phyloP scores from a whole-genome alignment of 2,113 vertebrate species.

The Cygnus buccinator region DNA sequence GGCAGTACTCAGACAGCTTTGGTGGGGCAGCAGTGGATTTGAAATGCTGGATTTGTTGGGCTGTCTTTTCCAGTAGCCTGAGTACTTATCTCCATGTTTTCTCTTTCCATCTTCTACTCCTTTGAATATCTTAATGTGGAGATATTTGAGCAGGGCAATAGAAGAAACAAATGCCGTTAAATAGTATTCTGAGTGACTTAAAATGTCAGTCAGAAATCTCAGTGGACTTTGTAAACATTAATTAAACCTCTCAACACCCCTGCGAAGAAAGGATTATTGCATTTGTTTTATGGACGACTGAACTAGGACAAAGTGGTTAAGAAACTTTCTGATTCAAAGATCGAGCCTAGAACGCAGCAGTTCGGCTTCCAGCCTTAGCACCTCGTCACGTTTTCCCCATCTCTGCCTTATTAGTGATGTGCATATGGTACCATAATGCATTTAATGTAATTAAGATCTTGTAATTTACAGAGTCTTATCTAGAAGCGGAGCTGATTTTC shows the following conservation, averaged over 20 bases:
- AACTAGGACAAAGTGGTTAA: slow-evolving; percentile 46
- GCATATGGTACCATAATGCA: slow-evolving; percentile 24
- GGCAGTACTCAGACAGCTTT: slow-evolving; percentile 27
- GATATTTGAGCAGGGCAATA: background rate
- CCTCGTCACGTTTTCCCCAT: slow-evolving; percentile 20
- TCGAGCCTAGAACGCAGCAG: background rate
- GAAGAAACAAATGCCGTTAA: slow-evolving; percentile 20
- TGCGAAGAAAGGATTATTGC: slow-evolving; percentile 54
- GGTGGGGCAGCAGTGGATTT: background rate
- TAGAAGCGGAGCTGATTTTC: slow-evolving; percentile 17
- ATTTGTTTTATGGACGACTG: slow-evolving; percentile 49
- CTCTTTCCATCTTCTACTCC: background rate
- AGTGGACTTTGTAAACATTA: slow-evolving; percentile 46
- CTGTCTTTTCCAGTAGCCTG: background rate
- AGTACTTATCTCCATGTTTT: background rate
- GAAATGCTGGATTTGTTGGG: background rate
- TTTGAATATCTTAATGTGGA: background rate
- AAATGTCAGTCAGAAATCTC: slow-evolving; percentile 58
- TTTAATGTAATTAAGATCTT: slow-evolving; percentile 59
- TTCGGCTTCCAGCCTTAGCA: background rate
- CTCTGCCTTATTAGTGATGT: slow-evolving; percentile 30
- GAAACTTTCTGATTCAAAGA: slow-evolving; percentile 1
- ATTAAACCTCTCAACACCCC: slow-evolving; percentile 55
- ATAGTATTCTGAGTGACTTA: slow-evolving; percentile 35
- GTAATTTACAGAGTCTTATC: slow-evolving; percentile 48